phyloP scores from a whole-genome alignment of 2,888 invertebrate species.

The Onthophagus sagittarius region DNA sequence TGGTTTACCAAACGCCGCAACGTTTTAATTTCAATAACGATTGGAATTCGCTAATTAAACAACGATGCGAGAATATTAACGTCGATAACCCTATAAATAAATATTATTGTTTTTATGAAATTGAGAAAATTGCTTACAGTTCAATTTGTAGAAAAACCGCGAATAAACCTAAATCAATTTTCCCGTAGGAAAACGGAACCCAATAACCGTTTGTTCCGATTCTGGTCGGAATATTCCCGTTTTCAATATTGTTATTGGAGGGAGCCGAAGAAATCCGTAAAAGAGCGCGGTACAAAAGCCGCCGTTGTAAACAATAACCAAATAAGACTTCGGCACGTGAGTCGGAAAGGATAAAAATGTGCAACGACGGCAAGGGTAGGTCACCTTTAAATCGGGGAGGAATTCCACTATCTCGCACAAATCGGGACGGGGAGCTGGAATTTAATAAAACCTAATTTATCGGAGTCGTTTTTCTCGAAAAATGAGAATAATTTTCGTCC shows the following conservation, averaged over 20 bases:
- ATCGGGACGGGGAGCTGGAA: conserved; percentile 2
- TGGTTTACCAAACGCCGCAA: too few relatives aligned
- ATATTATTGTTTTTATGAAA: background rate
- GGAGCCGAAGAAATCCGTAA: background rate
- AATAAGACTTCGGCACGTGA: background rate
- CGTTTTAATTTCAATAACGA: too few relatives aligned
- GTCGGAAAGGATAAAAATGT: background rate
- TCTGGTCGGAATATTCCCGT: background rate
- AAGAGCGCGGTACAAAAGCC: background rate
- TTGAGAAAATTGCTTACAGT: background rate
- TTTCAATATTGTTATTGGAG: background rate
- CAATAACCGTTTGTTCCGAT: background rate
- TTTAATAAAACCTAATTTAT: conserved; percentile 14
- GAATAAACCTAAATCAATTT: background rate
- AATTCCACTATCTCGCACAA: background rate
- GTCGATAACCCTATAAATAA: background rate
- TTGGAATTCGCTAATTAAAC: background rate
- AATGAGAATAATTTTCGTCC: conserved; percentile 4
- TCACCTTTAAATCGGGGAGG: background rate
- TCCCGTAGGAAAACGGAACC: background rate
- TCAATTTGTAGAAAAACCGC: background rate
- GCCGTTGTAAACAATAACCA: background rate
- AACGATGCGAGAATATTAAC: background rate
- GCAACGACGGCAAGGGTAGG: background rate
- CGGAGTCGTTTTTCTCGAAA: conserved; percentile 8